Evolutionary conservation across 2,797 vertebrate species (phyloP).

Genomic region (Darevskia nairensis): DNA sequence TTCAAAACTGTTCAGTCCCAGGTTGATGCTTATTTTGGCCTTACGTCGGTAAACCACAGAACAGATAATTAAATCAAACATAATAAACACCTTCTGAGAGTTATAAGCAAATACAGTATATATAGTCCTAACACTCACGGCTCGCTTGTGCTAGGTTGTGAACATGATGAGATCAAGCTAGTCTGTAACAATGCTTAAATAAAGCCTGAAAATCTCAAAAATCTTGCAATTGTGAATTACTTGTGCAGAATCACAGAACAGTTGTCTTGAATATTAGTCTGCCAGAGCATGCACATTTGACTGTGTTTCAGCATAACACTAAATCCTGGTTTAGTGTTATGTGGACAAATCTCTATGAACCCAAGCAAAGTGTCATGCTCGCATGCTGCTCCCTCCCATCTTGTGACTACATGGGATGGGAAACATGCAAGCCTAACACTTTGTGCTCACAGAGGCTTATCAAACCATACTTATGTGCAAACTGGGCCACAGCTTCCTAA

Average conservation of each 20-base stretch:
- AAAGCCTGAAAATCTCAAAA: background rate
- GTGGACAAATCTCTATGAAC: too few species aligned
- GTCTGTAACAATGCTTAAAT: background rate
- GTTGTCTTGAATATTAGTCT: background rate
- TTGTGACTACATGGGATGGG: too few species aligned
- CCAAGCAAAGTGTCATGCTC: too few species aligned
- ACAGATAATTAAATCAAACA: background rate
- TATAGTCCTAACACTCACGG: background rate
- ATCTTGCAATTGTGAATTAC: background rate
- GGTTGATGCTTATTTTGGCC: background rate
- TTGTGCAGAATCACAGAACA: background rate
- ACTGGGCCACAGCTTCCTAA: too few species aligned
- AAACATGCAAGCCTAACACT: too few species aligned
- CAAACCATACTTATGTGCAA: too few species aligned
- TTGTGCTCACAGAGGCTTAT: too few species aligned
- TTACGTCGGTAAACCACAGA: background rate
- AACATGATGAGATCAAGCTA: background rate
- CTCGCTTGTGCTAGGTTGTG: background rate
- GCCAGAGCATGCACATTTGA: background rate
- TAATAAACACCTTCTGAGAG: background rate
- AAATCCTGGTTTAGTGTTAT: too few species aligned
- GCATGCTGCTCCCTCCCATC: too few species aligned
- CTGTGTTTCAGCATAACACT: background rate
- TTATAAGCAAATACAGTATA: background rate
- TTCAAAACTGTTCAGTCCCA: background rate